phyloP scores from a whole-genome alignment of 2,113 vertebrate species.

The Macroglossus sobrinus region DNA sequence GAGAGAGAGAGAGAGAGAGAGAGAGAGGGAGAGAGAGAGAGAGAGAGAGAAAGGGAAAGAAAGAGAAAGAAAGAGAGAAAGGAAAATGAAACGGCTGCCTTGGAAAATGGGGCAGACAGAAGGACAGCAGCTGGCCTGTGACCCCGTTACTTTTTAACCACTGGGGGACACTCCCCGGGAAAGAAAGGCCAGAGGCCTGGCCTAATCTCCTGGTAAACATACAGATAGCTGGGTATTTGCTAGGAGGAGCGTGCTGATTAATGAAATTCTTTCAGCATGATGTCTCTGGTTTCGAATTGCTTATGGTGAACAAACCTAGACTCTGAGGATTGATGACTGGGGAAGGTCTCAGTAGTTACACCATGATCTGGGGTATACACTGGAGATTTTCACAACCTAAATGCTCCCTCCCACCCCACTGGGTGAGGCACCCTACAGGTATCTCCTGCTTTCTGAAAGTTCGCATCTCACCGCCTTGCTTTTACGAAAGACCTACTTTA shows the following conservation, averaged over 20 bases:
- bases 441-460: background rate
- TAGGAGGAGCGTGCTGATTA: background rate
- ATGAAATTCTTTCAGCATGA: background rate
- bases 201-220: background rate
- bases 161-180: background rate
- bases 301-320: background rate
- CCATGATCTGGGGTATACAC: too few species aligned
- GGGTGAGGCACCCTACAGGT: background rate
- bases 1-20: fast-evolving
- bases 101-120: background rate
- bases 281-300: background rate
- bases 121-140: background rate
- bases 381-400: background rate
- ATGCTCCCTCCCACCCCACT: background rate
- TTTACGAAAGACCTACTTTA: background rate
- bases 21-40: background rate
- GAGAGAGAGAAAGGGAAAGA: fast-evolving
- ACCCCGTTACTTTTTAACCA: background rate
- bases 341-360: background rate
- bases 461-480: background rate
- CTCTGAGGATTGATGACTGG: background rate
- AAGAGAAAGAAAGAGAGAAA: background rate
- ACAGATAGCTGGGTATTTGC: background rate
- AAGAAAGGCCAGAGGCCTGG: background rate
- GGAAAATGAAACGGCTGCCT: background rate